Evolutionary conservation across 2,888 invertebrate species (phyloP).

Genomic region (Apodemia duryi): DNA sequence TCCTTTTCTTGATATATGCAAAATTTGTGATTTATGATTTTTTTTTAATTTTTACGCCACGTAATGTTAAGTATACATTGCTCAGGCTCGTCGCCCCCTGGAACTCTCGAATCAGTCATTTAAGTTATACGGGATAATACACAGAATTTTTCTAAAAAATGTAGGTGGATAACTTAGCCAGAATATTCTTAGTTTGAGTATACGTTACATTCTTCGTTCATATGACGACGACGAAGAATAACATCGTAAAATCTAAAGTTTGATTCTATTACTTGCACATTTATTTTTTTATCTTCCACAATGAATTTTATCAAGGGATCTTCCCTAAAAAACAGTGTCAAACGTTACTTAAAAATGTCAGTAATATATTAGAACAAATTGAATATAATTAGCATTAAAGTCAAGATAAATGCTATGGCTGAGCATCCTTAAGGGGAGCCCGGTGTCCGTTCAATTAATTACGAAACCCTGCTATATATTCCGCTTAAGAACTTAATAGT

Average conservation of each 20-base stretch:
- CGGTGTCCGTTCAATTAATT: constrained; percentile 47
- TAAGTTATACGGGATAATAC: too few relatives aligned
- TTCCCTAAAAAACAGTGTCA: neutral
- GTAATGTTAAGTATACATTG: too few relatives aligned
- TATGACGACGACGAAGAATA: too few relatives aligned
- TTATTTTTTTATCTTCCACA: neutral
- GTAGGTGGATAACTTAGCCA: too few relatives aligned
- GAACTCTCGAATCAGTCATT: too few relatives aligned
- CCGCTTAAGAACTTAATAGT: constrained; percentile 57
- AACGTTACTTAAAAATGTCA: constrained; percentile 16
- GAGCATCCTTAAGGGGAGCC: constrained; percentile 28
- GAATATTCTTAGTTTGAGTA: too few relatives aligned
- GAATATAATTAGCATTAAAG: constrained; percentile 26
- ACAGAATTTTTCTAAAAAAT: too few relatives aligned
- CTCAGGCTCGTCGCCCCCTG: too few relatives aligned
- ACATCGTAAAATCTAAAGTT: neutral
- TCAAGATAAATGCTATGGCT: constrained; percentile 26
- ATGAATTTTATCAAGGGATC: neutral
- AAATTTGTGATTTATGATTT: too few relatives aligned
- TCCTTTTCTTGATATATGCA: too few relatives aligned
- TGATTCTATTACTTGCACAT: neutral
- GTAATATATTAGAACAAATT: constrained; percentile 28
- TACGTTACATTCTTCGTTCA: too few relatives aligned
- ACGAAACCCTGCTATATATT: constrained; percentile 52
- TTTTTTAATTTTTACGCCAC: too few relatives aligned